A percentile compares a stretch with the other conserved stretches of the same genome.
Evolutionary conservation across 1,140 invertebrate genomes (phyloP).

Genomic region (Nasonia vitripennis): DNA sequence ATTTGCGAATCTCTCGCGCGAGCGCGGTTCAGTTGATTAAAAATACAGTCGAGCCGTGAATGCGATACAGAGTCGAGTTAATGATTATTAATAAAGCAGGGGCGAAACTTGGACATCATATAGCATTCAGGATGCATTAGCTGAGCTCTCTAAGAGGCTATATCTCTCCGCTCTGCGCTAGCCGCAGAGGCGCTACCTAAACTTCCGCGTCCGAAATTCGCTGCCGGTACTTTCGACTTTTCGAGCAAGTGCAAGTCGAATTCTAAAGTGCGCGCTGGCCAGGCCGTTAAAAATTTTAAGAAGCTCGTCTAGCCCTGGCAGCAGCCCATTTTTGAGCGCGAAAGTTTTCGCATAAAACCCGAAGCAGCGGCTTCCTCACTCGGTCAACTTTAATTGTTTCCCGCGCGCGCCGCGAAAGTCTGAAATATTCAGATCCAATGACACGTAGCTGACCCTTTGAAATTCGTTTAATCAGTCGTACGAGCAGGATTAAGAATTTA

Average conservation of each 20-base stretch:
- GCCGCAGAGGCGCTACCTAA: neutral
- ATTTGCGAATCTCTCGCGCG: too few species aligned
- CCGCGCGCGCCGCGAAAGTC: neutral
- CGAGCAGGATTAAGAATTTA: neutral
- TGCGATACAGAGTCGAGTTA: too few species aligned
- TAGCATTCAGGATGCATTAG: neutral
- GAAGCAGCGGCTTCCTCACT: neutral
- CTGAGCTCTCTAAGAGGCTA: neutral
- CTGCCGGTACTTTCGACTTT: constrained; percentile 10
- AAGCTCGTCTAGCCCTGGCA: neutral
- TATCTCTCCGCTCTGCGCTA: neutral
- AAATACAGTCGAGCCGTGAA: neutral
- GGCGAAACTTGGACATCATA: neutral
- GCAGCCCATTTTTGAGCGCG: neutral
- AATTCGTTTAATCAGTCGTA: constrained; percentile 44
- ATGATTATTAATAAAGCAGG: neutral
- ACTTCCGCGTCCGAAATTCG: constrained; percentile 25
- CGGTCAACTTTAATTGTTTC: constrained; percentile 42
- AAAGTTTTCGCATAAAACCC: constrained; percentile 42
- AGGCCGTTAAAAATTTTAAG: constrained; percentile 32
- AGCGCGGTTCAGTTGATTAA: neutral
- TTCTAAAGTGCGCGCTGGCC: constrained; percentile 14
- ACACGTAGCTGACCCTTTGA: neutral
- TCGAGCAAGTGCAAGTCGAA: neutral
- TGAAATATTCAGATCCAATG: constrained; percentile 26